Percentiles rank a stretch among this genome's conserved stretches.
Conservation (phyloP, 2,888 invertebrate genomes). For the Hypomecis punctinalis region DNA sequence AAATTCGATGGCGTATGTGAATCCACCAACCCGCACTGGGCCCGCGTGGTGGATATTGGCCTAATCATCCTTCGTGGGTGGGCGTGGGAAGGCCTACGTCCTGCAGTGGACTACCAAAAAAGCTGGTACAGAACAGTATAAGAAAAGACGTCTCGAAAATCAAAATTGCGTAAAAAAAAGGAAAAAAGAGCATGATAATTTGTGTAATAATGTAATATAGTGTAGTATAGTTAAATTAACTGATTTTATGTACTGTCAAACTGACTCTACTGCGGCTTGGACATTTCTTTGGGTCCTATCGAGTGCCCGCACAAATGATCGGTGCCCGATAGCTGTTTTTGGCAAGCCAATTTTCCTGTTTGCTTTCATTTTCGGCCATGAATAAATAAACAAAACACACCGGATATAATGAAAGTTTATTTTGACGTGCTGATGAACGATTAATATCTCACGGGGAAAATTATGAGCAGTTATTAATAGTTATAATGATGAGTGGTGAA, state of each 20-base stretch:
- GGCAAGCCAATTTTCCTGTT: conserved; percentile 70
- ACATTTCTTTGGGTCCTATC: conserved; percentile 41
- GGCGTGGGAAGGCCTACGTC: too few species aligned
- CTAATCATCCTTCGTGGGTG: too few species aligned
- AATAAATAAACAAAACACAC: conserved; percentile 71
- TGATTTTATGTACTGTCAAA: conserved; percentile 8
- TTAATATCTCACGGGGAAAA: conserved; percentile 65
- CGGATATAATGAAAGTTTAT: conserved; percentile 70
- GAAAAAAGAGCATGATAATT: too few species aligned
- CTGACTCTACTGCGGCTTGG: background rate
- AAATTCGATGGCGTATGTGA: too few species aligned
- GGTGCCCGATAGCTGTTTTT: conserved; percentile 78
- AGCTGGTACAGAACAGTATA: too few species aligned
- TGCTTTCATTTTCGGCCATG: conserved; percentile 76
- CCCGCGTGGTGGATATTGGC: too few species aligned
- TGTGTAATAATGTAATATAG: too few species aligned
- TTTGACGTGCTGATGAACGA: conserved; percentile 69
- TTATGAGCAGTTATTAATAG: conserved; percentile 43
- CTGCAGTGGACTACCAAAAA: too few species aligned
- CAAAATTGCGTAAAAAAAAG: too few species aligned
- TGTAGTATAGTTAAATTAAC: background rate
- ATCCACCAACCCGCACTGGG: too few species aligned
- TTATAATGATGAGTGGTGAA: conserved; percentile 43
- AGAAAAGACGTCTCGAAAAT: too few species aligned
- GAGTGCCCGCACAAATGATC: conserved; percentile 72